phyloP scores from a whole-genome alignment of 64 coral and sea anemone species.

The Montipora cactus region DNA sequence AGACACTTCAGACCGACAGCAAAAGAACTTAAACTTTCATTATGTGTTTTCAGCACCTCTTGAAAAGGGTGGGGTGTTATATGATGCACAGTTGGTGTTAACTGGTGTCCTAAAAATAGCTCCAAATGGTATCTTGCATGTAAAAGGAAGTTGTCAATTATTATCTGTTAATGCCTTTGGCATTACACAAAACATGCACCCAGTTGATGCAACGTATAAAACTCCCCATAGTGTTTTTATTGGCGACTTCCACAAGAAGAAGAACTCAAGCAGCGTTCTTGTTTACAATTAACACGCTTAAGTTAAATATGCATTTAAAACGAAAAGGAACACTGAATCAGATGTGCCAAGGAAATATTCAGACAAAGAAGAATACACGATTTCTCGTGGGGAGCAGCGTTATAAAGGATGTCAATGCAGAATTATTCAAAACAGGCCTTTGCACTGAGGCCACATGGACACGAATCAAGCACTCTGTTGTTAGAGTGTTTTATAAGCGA shows the following conservation, averaged over 20 bases:
- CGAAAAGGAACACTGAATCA: neutral
- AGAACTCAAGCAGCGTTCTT: neutral
- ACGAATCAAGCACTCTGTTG: conserved; percentile 10
- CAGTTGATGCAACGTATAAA: neutral
- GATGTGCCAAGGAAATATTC: neutral
- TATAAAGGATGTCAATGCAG: too few species aligned
- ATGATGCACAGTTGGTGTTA: neutral
- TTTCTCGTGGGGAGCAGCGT: neutral
- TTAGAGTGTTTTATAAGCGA: neutral
- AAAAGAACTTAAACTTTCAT: neutral
- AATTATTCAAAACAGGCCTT: neutral
- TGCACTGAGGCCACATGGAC: conserved; percentile 1
- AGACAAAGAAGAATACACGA: neutral
- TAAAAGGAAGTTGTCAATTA: conserved; percentile 34
- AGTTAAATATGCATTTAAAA: conserved; percentile 16
- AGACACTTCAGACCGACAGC: too few species aligned
- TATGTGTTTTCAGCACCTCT: neutral
- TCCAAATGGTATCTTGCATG: conserved; percentile 6
- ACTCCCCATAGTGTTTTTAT: neutral
- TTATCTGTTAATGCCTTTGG: neutral
- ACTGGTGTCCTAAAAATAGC: conserved; percentile 16
- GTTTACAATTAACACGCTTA: neutral
- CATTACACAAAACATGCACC: neutral
- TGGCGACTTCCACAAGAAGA: neutral
- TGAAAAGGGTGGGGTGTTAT: neutral